These are phyloP conservation scores for Lithobates pipiens DNA, from an alignment of 2,797 vertebrate species.

Conservation along the genomic window DNA sequence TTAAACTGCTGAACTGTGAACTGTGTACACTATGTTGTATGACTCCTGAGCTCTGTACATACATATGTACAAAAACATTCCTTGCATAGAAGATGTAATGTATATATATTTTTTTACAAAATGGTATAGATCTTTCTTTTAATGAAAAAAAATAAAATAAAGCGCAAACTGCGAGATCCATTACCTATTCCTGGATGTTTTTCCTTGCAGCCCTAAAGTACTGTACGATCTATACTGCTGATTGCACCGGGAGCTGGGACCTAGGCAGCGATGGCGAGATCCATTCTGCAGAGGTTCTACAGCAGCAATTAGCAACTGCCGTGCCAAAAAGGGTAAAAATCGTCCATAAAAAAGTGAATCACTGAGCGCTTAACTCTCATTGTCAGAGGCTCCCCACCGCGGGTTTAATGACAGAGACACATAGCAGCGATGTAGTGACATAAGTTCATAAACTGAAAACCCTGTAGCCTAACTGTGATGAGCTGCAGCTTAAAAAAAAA, in stretches of 20 bases:
- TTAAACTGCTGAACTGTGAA: no score
- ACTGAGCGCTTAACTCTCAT: conserved; percentile 67
- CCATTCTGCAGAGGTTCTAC: conserved; percentile 51
- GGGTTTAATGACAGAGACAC: conserved; percentile 73
- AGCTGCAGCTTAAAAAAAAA: conserved; percentile 48
- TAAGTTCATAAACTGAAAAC: conserved; percentile 64
- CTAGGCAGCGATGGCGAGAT: conserved; percentile 42
- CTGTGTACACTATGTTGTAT: no score
- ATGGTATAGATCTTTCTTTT: neutral
- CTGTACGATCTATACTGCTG: conserved; percentile 38
- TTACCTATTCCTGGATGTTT: conserved; percentile 7
- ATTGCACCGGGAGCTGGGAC: conserved; percentile 60
- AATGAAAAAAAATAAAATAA: neutral
- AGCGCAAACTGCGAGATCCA: neutral
- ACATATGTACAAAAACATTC: no score
- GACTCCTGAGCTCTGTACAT: no score
- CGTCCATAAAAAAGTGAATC: conserved; percentile 66
- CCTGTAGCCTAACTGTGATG: conserved; percentile 55
- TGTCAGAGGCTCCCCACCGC: conserved; percentile 68
- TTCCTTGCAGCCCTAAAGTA: conserved; percentile 9
- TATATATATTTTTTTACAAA: neutral
- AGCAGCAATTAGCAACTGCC: conserved; percentile 68
- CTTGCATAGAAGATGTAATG: no score
- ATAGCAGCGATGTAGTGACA: conserved; percentile 68
- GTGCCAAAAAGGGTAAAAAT: conserved; percentile 74